Base-by-base conservation (phyloP, 2,888 invertebrate species). In the Drosophila paranaensis region DNA sequence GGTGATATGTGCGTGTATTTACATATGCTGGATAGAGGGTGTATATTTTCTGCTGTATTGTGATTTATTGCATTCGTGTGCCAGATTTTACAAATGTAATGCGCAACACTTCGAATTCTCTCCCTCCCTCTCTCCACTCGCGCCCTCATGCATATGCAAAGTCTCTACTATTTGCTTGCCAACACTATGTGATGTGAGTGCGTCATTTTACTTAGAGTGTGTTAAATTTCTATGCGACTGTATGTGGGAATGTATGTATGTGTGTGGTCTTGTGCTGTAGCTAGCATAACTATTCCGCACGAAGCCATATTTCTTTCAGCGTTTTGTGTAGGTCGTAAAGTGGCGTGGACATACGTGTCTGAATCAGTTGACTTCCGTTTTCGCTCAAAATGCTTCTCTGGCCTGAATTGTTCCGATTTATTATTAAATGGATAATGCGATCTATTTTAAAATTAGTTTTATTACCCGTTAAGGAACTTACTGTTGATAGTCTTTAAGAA, bases 1-100 rank as follows among this genome's bases (percentile, higher is more conserved):
- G 25, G 35, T 20, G 20, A 51, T 66, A 45, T 65, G 45, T 68
- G 61, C 63, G 63, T 72, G 40, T 61, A 53, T 69, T 67, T 67
- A 60, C 64, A 57, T 72, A 55, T 60, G 39, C 33, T 73, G 62
- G 67, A 53, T 37, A 16, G 56, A 25, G 40, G 67, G 66, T 71
- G 75, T 77, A 79, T 81, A 82, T 76, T 88, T 72, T 79, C 42
- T 56, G 67, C 71, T 89, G 75, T 88, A 85, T 81, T 82, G 82
- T 91, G 90, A 90, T 90, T 90, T 90, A 90, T 90, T 82, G 90
- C 90, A 89, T 91, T 91, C 85, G 88, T 91, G 89, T 91, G 91
- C 91, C 90, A 91, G 90, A 90, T 90, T 90, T 91, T 87, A 89
- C 90, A 88, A 88, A 89, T 86, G 89, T 85, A 82, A 89, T 88